Percentiles rank a stretch among this genome's conserved stretches.
Conservation (phyloP, 2,113 vertebrate species). For the Geococcyx californianus region DNA sequence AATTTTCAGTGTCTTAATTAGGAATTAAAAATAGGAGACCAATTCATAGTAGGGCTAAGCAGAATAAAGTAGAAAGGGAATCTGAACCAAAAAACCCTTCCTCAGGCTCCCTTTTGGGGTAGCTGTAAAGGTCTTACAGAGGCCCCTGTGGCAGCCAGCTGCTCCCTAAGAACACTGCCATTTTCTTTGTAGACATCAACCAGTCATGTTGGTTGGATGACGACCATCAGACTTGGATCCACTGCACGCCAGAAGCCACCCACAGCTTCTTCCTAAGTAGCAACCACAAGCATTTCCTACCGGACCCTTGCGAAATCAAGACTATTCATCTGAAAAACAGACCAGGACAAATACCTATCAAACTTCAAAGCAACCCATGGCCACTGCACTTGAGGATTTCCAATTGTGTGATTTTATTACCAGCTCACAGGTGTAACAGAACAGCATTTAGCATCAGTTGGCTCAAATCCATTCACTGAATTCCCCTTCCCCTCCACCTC, state of each 20-base stretch:
- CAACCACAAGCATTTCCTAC: neutral
- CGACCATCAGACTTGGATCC: neutral
- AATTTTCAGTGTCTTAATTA: neutral
- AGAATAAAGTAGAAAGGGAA: neutral
- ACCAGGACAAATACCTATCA: neutral
- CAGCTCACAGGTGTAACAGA: neutral
- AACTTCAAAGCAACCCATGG: neutral
- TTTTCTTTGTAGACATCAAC: neutral
- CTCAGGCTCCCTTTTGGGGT: neutral
- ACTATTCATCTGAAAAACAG: neutral
- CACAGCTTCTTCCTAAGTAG: neutral
- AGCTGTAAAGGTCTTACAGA: neutral
- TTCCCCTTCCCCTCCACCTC: neutral
- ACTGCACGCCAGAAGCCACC: fast-evolving
- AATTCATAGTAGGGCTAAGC: neutral
- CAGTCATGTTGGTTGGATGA: neutral
- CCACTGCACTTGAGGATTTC: neutral
- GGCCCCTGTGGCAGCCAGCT: neutral
- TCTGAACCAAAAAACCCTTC: neutral
- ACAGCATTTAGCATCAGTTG: neutral
- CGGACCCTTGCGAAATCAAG: neutral
- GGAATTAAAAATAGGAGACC: neutral
- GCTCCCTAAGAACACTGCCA: neutral
- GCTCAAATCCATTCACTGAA: neutral
- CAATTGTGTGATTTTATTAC: neutral